Base-by-base conservation (phyloP, 1,140 invertebrate species). In the Heliconius eleuchia region DNA sequence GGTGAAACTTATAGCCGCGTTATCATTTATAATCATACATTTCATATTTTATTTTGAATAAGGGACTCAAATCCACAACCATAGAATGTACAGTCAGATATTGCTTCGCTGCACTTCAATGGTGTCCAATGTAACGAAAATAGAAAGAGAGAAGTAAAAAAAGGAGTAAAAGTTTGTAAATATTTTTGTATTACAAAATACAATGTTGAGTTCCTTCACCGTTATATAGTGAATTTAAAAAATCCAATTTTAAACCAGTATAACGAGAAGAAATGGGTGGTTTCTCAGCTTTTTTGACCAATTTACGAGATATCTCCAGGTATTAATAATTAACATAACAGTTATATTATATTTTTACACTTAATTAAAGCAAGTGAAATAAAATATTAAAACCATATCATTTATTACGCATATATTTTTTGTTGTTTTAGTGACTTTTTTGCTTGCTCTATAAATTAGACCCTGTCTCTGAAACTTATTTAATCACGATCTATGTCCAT, bases 261-360 rank as follows among this genome's bases (percentile, higher is more conserved):
- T n/a, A 66, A 66, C 27, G 60, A 18, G 60, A 13, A 66, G 23
- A 27, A 66, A 66, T 66, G 60, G 23, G 60, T 66, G 11, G 60
- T 66, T 66, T 66, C 27, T 27, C 60, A 18, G 23, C 27, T 30
- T 66, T 66, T 66, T 66, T 66, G 9, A 66, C 23, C 60, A 66
- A 66, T 30, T 66, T 66, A 66, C 60, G 11, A 66, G 23, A 66
- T 27, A 27, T 7, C n/a, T 23, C n/a, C 9, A 60, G 23, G 23
- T 60, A 60, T 27, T 16, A 46, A 37, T 57, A n/a, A 66, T 66
- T 66, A 66, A 27, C 60, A 66, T 30, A 66, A 66, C 60, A 66
- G 60, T 27, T 66, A 66, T 30, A 27, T 27, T 16, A 66, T 66
- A 16, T 27, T 66, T 30, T 27, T 30, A 66, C 4, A 66, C 23